Evolutionary conservation across 2,888 invertebrate genomes (phyloP).

Genomic region (Amphimallon solstitiale): DNA sequence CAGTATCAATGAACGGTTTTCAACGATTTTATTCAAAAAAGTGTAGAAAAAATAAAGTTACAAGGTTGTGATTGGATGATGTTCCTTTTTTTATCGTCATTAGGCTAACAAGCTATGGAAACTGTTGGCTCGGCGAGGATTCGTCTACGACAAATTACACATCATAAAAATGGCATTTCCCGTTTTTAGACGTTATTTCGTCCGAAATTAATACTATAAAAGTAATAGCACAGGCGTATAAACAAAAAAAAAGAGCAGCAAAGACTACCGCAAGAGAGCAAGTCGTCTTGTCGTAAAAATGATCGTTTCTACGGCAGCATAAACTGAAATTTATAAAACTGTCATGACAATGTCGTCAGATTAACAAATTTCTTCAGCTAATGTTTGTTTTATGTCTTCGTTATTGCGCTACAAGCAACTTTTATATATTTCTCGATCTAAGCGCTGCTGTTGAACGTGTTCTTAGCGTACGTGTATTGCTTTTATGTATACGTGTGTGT

Average conservation of each 20-base stretch:
- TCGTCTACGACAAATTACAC: conserved; percentile 26
- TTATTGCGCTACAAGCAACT: conserved; percentile 2
- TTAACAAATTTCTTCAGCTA: conserved; percentile 23
- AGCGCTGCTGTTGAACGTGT: too few species aligned
- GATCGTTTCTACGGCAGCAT: background rate
- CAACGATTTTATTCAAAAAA: background rate
- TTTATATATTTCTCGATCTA: conserved; percentile 7
- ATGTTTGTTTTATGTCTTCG: conserved; percentile 7
- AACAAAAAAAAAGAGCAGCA: conserved; percentile 3
- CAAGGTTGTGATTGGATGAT: background rate
- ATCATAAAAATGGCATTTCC: conserved; percentile 23
- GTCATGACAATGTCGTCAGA: conserved; percentile 15
- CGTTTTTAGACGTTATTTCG: background rate
- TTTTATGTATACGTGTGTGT: too few species aligned
- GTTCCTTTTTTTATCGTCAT: conserved; percentile 11
- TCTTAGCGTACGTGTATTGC: too few species aligned
- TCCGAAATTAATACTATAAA: conserved; percentile 26
- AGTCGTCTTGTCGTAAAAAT: conserved; percentile 5
- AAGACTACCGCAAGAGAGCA: background rate
- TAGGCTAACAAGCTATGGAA: background rate
- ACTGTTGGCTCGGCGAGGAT: background rate
- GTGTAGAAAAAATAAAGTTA: background rate
- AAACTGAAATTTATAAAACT: conserved; percentile 22
- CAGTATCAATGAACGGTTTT: too few species aligned
- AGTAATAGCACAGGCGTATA: conserved; percentile 6